These are phyloP conservation scores for Ageneiosus marmoratus DNA, from an alignment of 2,113 vertebrate genomes.

Conservation along the genomic window DNA sequence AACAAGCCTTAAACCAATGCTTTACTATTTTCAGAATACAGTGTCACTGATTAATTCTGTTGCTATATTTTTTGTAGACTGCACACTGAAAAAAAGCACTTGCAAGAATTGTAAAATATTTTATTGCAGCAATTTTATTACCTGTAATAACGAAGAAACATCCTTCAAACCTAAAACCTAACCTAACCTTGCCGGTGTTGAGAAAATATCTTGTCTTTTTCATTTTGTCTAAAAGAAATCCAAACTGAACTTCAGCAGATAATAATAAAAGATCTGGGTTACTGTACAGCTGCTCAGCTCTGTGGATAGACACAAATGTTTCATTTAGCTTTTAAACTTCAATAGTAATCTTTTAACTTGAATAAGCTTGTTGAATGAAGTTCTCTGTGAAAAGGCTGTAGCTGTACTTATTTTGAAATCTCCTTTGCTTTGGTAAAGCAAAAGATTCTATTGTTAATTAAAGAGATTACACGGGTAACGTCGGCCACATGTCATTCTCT, in stretches of 20 bases:
- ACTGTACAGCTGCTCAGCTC: neutral
- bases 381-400: neutral
- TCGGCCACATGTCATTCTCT: slow-evolving; percentile 16
- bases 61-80: no score
- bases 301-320: neutral
- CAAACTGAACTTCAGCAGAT: neutral
- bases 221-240: neutral
- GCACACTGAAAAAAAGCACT: neutral
- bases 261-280: neutral
- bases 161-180: neutral
- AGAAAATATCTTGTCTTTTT: neutral
- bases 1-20: neutral
- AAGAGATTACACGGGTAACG: neutral
- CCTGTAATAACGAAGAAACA: neutral
- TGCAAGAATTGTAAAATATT: neutral
- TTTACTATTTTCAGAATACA: neutral
- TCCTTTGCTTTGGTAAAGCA: neutral
- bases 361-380: neutral
- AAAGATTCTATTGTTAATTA: slow-evolving; percentile 6
- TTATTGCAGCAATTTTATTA: neutral
- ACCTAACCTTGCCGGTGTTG: neutral
- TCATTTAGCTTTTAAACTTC: neutral
- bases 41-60: neutral
- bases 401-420: neutral
- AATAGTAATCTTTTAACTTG: neutral